phyloP scores from a whole-genome alignment of 2,888 invertebrate genomes.

The Cryptocheilus praepositus region DNA sequence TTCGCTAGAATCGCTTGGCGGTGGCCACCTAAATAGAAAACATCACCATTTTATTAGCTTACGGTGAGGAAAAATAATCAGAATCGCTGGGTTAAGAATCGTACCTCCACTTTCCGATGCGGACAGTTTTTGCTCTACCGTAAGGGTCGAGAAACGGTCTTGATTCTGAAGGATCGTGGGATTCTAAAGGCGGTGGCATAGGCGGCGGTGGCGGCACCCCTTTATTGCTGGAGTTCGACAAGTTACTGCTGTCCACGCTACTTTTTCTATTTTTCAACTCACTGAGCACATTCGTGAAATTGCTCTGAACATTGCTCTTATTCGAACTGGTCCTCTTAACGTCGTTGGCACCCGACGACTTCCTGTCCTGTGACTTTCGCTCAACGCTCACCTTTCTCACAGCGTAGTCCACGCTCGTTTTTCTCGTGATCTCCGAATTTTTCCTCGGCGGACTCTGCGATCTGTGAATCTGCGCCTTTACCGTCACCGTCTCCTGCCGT shows the following conservation, averaged over 20 bases:
- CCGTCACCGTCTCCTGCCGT: constrained; percentile 69
- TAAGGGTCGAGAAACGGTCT: constrained; percentile 93
- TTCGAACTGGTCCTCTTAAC: constrained; percentile 62
- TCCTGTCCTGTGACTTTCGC: constrained; percentile 61
- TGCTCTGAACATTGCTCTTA: constrained; percentile 72
- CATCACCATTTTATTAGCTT: not conserved
- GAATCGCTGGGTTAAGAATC: not conserved
- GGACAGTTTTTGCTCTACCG: constrained; percentile 93
- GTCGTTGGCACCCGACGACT: constrained; percentile 45
- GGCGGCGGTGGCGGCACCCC: constrained; percentile 87
- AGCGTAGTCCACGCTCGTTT: constrained; percentile 58
- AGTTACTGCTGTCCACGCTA: constrained; percentile 72
- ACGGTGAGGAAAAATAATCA: not conserved
- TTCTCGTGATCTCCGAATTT: constrained; percentile 59
- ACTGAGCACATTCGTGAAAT: constrained; percentile 76
- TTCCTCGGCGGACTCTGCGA: constrained; percentile 73
- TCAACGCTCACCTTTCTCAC: constrained; percentile 64
- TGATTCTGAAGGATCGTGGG: constrained; percentile 87
- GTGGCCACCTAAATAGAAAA: constrained; percentile 83
- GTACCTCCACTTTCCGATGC: constrained; percentile 93
- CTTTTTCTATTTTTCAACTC: constrained; percentile 76
- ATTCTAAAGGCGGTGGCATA: constrained; percentile 90
- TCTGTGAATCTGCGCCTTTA: constrained; percentile 74
- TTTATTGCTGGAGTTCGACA: constrained; percentile 58
- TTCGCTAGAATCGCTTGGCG: constrained; percentile 84